These are phyloP conservation scores for Paedocypris micromegethes DNA, from an alignment of 2,797 vertebrate species.

Conservation along the genomic window DNA sequence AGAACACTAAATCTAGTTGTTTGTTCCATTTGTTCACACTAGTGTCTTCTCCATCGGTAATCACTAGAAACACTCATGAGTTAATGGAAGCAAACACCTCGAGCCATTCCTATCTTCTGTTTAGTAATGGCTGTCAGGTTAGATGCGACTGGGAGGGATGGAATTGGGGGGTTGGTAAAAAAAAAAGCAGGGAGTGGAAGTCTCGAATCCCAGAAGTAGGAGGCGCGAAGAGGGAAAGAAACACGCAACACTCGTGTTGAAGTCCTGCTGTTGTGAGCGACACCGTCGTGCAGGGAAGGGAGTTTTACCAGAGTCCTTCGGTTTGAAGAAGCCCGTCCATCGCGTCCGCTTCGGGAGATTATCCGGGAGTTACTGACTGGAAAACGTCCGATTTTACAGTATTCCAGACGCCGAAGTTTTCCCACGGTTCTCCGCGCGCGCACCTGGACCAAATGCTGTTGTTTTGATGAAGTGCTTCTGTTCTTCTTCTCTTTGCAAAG, in stretches of 20 bases:
- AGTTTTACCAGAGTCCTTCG: background rate
- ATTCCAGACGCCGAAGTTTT: background rate
- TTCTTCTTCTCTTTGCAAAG: background rate
- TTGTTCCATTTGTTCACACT: no score
- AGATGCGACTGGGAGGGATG: background rate
- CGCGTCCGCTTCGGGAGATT: background rate
- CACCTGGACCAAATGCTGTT: constrained; percentile 6
- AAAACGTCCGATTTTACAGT: background rate
- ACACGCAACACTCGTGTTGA: background rate
- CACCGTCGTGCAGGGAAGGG: background rate
- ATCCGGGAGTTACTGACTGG: constrained; percentile 7
- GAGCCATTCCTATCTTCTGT: no score
- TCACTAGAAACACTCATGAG: no score
- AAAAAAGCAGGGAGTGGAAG: constrained; percentile 7
- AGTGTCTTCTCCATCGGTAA: no score
- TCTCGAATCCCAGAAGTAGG: constrained; percentile 3
- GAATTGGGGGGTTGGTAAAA: background rate
- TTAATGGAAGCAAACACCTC: no score
- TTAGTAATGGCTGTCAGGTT: no score
- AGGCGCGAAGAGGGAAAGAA: constrained; percentile 7
- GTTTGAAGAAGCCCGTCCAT: background rate
- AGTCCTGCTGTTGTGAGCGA: constrained; percentile 1
- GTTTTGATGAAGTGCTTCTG: background rate
- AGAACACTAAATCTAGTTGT: no score
- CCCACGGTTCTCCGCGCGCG: background rate